phyloP scores from a whole-genome alignment of 2,113 vertebrate genomes.

The Thunnus thynnus region DNA sequence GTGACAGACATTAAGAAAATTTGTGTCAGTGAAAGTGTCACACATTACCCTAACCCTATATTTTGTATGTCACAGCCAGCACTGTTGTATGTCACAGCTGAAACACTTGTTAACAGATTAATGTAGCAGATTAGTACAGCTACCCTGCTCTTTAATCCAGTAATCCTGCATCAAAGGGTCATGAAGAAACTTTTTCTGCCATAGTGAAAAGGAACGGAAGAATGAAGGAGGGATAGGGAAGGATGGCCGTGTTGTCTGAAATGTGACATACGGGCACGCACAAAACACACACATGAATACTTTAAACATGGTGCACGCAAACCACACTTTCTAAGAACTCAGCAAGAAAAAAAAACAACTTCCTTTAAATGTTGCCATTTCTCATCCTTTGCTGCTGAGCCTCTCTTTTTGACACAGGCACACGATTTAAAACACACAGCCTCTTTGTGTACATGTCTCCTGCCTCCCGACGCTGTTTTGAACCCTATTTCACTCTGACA shows the following conservation, averaged over 20 bases:
- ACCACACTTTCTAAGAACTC: constrained; percentile 45
- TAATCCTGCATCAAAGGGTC: constrained; percentile 83
- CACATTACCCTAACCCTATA: constrained; percentile 45
- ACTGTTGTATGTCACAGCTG: constrained; percentile 62
- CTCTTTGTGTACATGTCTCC: constrained; percentile 66
- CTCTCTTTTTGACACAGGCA: constrained; percentile 55
- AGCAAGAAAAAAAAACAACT: constrained; percentile 16
- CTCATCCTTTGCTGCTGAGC: constrained; percentile 58
- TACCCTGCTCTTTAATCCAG: constrained; percentile 77
- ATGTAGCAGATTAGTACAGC: constrained; percentile 72
- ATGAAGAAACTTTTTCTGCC: constrained; percentile 64
- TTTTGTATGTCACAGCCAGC: constrained; percentile 51
- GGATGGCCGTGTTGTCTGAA: constrained; percentile 39
- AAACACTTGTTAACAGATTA: constrained; percentile 81
- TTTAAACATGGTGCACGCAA: constrained; percentile 8
- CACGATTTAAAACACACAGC: constrained; percentile 53
- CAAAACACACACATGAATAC: neutral
- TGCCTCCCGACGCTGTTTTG: constrained; percentile 63
- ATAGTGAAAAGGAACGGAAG: constrained; percentile 53
- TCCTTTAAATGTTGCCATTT: constrained; percentile 46
- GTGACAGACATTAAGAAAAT: constrained; percentile 59
- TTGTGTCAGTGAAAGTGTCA: constrained; percentile 56
- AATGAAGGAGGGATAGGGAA: constrained; percentile 46
- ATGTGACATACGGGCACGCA: constrained; percentile 38
- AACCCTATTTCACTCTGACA: constrained; percentile 67